Evolutionary conservation across 2,797 vertebrate species (phyloP), one percentile per base, ranked within the genome.

Genomic region (Ibycter americanus): DNA sequence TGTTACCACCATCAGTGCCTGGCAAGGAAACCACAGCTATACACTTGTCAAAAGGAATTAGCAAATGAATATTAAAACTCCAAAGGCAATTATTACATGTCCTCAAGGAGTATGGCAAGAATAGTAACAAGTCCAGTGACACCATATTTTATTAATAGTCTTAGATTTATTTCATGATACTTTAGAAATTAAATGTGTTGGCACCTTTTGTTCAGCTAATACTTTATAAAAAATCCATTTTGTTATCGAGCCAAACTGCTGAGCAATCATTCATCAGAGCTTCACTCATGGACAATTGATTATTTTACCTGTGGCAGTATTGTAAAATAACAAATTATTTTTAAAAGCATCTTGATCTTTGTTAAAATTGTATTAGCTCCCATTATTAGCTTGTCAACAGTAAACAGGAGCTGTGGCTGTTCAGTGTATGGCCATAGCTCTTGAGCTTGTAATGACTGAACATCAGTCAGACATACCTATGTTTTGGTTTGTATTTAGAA

Each of bases 251-350:
- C 23, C 51, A 94, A 55, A 66, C 67, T 80, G 12, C 44, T 55
- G 32, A 84, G 29, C 18, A 72, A 79, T 46, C 38, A 55, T 86
- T 90, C 80, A 44, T 88, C 38, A 61, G 46, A 68, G 40, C 23
- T 91, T 86, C 42, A 49, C 6, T 56, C 25, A 49, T 3, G 7
- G 93, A 49, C 15, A 85, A 52, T 90, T 74, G 90, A 79, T 59
- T 90, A 70, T 82, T 93, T 95, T 68, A 80, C 91, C 72, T 85
- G 47, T 93, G 52, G 78, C 59, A 67, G 16, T 82, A 59, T 8
- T 77, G 40, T 88, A 83, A 91, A 84, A 70, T 36, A 87, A 72
- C 38, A 91, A 89, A 77, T 72, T 67, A 81, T 92, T 88, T 88
- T 67, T 3, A 42, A 83, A 91, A 80, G 34, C 78, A 9, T 38